Evolutionary conservation across 2,113 vertebrate species (phyloP).

Genomic region (Coracopsis vasa): DNA sequence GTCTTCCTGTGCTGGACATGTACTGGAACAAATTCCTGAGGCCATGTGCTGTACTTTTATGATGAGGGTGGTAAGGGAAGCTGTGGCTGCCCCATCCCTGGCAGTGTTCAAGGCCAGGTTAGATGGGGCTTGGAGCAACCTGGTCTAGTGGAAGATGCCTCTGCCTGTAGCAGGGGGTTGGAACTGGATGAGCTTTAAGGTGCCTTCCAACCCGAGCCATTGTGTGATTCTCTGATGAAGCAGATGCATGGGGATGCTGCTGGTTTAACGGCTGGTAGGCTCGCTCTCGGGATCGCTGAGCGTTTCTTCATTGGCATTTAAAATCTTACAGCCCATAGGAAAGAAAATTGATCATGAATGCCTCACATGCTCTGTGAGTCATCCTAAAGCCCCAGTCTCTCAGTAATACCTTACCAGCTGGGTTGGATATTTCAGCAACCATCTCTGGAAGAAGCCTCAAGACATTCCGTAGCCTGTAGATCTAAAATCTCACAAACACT

Average conservation of each 20-base stretch:
- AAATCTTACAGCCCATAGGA: neutral
- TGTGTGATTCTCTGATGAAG: neutral
- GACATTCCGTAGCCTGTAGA: neutral
- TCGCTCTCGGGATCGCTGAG: neutral
- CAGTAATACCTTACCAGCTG: neutral
- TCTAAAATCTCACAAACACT: neutral
- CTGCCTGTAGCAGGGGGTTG: neutral
- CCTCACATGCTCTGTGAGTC: neutral
- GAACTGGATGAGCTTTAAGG: rapidly evolving
- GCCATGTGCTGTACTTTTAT: rapidly evolving
- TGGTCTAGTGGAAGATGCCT: rapidly evolving
- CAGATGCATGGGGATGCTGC: neutral
- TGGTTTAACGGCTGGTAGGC: neutral
- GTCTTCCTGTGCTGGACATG: neutral
- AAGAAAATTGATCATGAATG: neutral
- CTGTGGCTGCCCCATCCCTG: neutral
- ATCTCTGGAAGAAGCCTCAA: neutral
- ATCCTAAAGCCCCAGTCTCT: neutral
- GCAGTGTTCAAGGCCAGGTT: rapidly evolving
- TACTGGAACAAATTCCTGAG: neutral
- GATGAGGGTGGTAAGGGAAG: neutral
- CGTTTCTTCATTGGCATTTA: neutral
- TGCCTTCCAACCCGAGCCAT: neutral
- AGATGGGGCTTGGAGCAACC: neutral
- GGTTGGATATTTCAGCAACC: neutral